A percentile compares a stretch with the other conserved stretches of the same genome.
Conservation (phyloP, 2,888 invertebrate species). For the Hydraecia micacea region DNA sequence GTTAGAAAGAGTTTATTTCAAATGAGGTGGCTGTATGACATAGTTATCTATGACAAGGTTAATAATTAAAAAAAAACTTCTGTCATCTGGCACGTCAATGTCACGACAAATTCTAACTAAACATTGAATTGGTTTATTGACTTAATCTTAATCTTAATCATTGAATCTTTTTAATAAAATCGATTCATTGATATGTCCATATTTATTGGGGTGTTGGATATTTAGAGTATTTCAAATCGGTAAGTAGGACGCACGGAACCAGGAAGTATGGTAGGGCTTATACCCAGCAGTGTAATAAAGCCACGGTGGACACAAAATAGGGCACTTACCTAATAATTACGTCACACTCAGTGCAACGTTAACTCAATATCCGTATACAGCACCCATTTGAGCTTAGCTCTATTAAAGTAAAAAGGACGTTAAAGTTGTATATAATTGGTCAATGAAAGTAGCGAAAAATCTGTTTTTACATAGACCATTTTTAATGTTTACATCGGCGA, state of each 20-base stretch:
- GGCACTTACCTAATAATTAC: neutral
- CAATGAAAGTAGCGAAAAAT: neutral
- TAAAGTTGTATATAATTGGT: conserved; percentile 13
- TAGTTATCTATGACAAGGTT: too few species aligned
- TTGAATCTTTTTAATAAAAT: too few species aligned
- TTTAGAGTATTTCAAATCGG: too few species aligned
- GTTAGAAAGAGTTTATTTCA: too few species aligned
- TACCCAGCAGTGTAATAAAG: neutral
- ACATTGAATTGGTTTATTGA: too few species aligned
- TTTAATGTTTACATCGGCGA: neutral
- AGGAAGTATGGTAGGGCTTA: neutral
- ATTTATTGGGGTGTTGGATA: too few species aligned
- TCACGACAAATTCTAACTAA: too few species aligned
- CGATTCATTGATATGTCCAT: too few species aligned
- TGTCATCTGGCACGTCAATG: too few species aligned
- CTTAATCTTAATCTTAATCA: too few species aligned
- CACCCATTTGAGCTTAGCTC: conserved; percentile 36
- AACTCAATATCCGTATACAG: conserved; percentile 30
- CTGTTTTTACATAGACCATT: neutral
- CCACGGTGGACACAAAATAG: neutral
- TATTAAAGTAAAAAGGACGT: conserved; percentile 20
- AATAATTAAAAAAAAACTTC: too few species aligned
- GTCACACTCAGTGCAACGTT: neutral
- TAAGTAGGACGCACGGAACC: neutral
- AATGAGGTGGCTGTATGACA: too few species aligned